phyloP scores from a whole-genome alignment of 1,140 invertebrate species.

The Rhagoletis zephyria region DNA sequence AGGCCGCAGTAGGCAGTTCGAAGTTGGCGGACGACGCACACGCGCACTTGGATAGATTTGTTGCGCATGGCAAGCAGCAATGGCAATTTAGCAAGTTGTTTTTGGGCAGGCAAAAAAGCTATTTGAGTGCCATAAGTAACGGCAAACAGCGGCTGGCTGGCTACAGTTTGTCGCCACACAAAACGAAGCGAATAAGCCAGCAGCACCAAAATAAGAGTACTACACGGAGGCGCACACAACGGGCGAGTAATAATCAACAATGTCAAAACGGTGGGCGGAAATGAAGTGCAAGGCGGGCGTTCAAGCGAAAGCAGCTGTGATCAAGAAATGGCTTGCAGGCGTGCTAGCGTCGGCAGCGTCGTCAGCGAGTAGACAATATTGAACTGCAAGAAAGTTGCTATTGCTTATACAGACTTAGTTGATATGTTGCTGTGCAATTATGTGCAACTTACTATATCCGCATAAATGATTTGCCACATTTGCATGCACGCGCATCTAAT shows the following conservation, averaged over 20 bases:
- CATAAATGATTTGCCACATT: conserved; percentile 29
- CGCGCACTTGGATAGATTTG: no score
- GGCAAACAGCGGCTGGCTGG: conserved; percentile 24
- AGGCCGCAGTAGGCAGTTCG: no score
- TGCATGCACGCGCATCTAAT: not conserved
- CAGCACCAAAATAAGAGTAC: not conserved
- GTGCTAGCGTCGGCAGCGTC: not conserved
- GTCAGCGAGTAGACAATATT: not conserved
- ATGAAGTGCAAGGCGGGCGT: not conserved
- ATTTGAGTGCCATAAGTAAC: conserved; percentile 15
- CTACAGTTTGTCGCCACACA: conserved; percentile 28
- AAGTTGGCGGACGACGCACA: no score
- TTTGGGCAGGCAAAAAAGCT: not conserved
- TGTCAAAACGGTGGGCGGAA: not conserved
- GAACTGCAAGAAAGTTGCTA: not conserved
- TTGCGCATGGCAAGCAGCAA: no score
- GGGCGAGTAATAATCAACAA: not conserved
- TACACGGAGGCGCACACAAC: not conserved
- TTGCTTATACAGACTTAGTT: not conserved
- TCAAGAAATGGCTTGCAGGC: not conserved
- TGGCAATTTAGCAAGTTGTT: conserved; percentile 2
- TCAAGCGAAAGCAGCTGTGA: not conserved
- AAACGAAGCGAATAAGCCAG: not conserved
- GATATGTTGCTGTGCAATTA: not conserved
- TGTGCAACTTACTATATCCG: not conserved